phyloP scores from a whole-genome alignment of 2,888 invertebrate species.

The Phortica okadai region DNA sequence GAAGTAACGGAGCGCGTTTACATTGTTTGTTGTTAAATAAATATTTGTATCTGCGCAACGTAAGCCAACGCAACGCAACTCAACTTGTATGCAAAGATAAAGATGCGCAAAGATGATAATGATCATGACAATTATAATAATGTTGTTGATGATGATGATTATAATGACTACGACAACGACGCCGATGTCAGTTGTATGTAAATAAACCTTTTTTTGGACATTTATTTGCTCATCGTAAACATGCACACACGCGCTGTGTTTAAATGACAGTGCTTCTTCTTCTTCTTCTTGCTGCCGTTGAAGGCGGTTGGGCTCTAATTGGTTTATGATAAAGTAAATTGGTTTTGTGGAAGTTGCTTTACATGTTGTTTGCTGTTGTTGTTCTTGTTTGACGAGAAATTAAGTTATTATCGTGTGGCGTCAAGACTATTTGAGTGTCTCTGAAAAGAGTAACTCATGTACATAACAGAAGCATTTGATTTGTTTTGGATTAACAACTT shows the following conservation, averaged over 20 bases:
- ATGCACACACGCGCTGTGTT: not conserved
- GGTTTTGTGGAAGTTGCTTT: not conserved
- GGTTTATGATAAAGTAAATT: not conserved
- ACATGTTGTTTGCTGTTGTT: not conserved
- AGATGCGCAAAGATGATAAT: constrained; percentile 3
- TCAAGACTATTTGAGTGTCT: too few relatives aligned
- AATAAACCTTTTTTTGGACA: not conserved
- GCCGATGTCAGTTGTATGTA: not conserved
- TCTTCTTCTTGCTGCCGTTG: not conserved
- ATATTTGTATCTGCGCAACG: constrained; percentile 5
- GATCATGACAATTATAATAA: not conserved
- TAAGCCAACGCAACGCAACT: not conserved
- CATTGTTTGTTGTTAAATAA: not conserved
- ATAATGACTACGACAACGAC: not conserved
- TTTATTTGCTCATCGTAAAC: constrained; percentile 5
- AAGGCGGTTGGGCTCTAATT: not conserved
- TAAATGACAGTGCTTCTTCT: not conserved
- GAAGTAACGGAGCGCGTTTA: not conserved
- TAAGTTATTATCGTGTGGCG: not conserved
- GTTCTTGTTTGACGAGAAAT: not conserved
- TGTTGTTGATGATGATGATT: not conserved
- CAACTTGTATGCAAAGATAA: not conserved
- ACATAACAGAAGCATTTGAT: too few relatives aligned
- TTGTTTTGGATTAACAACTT: too few relatives aligned
- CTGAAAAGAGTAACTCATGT: too few relatives aligned